A percentile compares a stretch with the other conserved stretches of the same genome.
These are phyloP conservation scores for Lipotes vexillifer DNA, from an alignment of 2,113 vertebrate genomes.

Conservation along the genomic window DNA sequence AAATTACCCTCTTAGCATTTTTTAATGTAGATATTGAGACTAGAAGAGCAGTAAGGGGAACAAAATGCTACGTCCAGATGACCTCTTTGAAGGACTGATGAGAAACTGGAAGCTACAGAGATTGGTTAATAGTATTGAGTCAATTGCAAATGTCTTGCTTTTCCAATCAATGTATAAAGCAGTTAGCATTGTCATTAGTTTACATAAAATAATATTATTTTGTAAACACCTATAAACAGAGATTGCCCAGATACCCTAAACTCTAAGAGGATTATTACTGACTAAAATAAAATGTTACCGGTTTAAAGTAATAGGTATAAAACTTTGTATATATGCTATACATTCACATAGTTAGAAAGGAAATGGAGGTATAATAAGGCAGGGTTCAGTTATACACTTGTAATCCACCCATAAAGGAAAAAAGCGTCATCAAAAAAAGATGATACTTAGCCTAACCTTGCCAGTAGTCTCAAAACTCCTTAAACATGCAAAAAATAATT, in stretches of 20 bases:
- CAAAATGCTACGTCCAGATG: not conserved
- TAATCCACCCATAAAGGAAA: not conserved
- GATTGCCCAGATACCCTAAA: slow-evolving; percentile 33
- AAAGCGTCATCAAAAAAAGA: not conserved
- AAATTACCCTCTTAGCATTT: not conserved
- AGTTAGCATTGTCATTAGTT: slow-evolving; percentile 26
- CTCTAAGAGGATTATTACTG: not conserved
- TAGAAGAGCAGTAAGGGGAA: not conserved
- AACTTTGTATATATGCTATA: not conserved
- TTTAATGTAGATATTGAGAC: not conserved
- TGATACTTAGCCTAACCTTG: not conserved
- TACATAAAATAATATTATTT: slow-evolving; percentile 54
- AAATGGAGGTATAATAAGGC: not conserved
- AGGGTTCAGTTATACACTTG: not conserved
- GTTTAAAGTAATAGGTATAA: slow-evolving; percentile 2
- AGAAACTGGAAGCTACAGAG: not conserved
- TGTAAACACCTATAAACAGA: slow-evolving; percentile 39
- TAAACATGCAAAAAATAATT: not conserved
- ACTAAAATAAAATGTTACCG: slow-evolving; percentile 15
- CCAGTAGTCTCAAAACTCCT: not conserved
- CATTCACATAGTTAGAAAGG: not conserved
- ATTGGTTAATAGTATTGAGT: slow-evolving; percentile 23
- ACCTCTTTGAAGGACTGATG: not conserved
- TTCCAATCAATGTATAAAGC: not conserved
- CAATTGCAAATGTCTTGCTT: not conserved